Conservation (phyloP, 2,113 vertebrate species). For the Lota lota region DNA sequence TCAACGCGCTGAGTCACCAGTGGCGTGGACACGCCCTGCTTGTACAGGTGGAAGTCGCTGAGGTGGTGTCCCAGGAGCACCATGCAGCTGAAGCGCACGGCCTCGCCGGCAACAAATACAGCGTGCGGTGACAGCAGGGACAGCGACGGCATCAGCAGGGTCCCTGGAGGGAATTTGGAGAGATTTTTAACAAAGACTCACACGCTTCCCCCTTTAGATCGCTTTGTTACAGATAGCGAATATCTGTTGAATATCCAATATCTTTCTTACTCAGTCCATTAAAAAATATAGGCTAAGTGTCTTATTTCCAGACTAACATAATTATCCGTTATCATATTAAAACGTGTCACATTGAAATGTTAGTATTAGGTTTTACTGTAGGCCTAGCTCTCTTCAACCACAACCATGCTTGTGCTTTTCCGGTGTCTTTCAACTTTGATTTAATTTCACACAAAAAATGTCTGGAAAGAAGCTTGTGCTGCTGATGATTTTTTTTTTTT, state of each 20-base stretch:
- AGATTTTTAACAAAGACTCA: not conserved
- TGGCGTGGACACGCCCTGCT: constrained; percentile 59
- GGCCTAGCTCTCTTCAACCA: no score
- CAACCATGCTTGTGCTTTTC: no score
- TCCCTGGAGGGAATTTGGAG: constrained; percentile 38
- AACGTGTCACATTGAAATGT: not conserved
- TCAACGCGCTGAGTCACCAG: constrained; percentile 68
- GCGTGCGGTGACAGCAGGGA: constrained; percentile 65
- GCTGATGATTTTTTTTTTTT: no score
- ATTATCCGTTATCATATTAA: no score
- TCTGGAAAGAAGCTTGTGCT: no score
- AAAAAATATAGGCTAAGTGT: not conserved
- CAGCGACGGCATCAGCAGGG: constrained; percentile 60
- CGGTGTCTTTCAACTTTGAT: no score
- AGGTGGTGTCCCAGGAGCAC: constrained; percentile 57
- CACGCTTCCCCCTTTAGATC: no score
- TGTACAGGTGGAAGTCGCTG: constrained; percentile 72
- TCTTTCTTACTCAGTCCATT: not conserved
- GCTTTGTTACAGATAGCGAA: not conserved
- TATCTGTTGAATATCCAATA: not conserved
- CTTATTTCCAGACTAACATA: no score
- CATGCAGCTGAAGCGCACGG: constrained; percentile 66
- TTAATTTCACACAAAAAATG: no score
- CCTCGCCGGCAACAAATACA: constrained; percentile 66
- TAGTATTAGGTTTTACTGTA: not conserved